phyloP scores from a whole-genome alignment of 2,888 invertebrate species.

The Cetonia aurata region DNA sequence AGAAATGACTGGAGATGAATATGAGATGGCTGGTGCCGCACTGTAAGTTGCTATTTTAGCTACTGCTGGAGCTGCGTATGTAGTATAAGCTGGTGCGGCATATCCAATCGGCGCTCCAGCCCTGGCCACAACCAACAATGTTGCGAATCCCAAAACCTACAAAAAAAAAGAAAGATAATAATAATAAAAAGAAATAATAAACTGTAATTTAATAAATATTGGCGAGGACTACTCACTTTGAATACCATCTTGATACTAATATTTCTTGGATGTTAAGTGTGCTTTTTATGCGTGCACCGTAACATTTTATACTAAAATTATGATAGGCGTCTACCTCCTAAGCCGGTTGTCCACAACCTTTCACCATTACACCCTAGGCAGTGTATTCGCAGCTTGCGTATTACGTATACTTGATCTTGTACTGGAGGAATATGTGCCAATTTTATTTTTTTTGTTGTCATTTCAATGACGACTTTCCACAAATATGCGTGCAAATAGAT shows the following conservation, averaged over 20 bases:
- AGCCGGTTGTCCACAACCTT: not conserved
- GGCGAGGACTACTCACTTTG: conserved; percentile 46
- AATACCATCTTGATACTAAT: conserved; percentile 40
- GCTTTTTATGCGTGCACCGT: not conserved
- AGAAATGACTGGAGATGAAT: too few relatives aligned
- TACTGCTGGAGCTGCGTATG: not conserved
- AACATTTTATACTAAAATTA: conserved; percentile 29
- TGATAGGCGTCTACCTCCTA: not conserved
- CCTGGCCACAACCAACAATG: conserved; percentile 48
- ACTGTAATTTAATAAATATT: not conserved
- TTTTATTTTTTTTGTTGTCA: not conserved
- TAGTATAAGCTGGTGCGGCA: conserved; percentile 36
- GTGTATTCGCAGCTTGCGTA: not conserved
- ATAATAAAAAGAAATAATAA: not conserved
- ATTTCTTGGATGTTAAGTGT: conserved; percentile 4
- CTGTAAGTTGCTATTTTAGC: not conserved
- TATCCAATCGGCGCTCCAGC: conserved; percentile 52
- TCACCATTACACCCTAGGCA: not conserved
- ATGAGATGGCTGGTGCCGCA: conserved; percentile 2
- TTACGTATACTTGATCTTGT: not conserved
- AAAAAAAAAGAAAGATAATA: conserved; percentile 25
- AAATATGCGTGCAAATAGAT: too few relatives aligned
- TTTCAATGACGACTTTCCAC: too few relatives aligned
- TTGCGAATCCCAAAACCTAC: conserved; percentile 49
- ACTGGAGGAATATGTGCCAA: not conserved